Percentiles rank a stretch among this genome's conserved stretches.
Evolutionary conservation across 2,888 invertebrate species (phyloP).

Genomic region (Meiosimyza decipiens): DNA sequence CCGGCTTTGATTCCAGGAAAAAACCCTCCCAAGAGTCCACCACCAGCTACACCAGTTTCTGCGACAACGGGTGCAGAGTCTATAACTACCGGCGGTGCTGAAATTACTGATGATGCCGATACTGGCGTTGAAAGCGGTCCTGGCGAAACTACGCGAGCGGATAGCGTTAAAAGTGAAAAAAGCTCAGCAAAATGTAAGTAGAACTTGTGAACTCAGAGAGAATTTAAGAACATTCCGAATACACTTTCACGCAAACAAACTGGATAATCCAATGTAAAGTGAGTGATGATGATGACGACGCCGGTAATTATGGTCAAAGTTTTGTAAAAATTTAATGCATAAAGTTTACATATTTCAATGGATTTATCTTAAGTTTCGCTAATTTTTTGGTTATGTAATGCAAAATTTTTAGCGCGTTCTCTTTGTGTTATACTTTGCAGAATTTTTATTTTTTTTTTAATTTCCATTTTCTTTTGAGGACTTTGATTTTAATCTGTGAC

Average conservation of each 20-base stretch:
- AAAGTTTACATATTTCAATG: slow-evolving; percentile 24
- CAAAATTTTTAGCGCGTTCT: neutral
- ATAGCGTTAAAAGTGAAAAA: slow-evolving; percentile 53
- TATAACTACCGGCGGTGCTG: slow-evolving; percentile 37
- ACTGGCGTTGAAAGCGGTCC: slow-evolving; percentile 50
- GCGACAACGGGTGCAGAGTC: slow-evolving; percentile 29
- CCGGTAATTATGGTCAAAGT: slow-evolving; percentile 56
- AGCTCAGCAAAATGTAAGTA: neutral
- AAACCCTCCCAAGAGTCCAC: too few relatives aligned
- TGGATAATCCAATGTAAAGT: slow-evolving; percentile 46
- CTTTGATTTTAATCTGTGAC: slow-evolving; percentile 1
- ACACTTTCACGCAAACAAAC: neutral
- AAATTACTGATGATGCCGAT: slow-evolving; percentile 32
- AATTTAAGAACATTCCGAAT: neutral
- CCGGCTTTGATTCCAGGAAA: too few relatives aligned
- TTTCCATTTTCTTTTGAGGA: neutral
- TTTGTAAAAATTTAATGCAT: slow-evolving; percentile 4
- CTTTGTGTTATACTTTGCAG: slow-evolving; percentile 1
- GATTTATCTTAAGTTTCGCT: slow-evolving; percentile 4
- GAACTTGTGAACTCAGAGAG: slow-evolving; percentile 14
- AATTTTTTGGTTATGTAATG: slow-evolving; percentile 7
- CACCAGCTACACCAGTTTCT: neutral
- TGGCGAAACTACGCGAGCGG: slow-evolving; percentile 51
- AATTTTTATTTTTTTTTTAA: slow-evolving; percentile 29
- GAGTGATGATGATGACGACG: slow-evolving; percentile 64